Evolutionary conservation across 2,888 invertebrate genomes (phyloP), one percentile per base, ranked within the genome.

Genomic region (Archips crataeganus): DNA sequence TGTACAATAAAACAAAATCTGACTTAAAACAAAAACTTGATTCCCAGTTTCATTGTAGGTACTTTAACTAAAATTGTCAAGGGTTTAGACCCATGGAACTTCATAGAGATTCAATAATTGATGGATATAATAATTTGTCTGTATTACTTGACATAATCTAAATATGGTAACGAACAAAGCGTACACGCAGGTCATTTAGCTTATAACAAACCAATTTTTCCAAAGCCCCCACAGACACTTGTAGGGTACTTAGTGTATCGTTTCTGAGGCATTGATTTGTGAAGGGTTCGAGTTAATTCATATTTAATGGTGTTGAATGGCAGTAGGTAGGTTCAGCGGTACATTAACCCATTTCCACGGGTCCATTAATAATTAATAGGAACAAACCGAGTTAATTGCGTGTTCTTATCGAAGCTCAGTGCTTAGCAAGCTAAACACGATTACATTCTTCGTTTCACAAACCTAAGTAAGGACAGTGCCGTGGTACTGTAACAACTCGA

Each of bases 281-380:
- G 77, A 80, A 77, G 79, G 79, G 79, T 80, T 79, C 76, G 77
- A 80, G 75, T 78, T 81, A 82, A 81, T 88, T 82, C 82, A 87
- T 85, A 85, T 84, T 86, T 85, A 82, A 88, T 85, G 80, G 76
- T 76, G 77, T 80, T 78, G 75, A 78, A 77, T 75, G 75, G 78
- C 76, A 79, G 76, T 79, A 81, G 69, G 57, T 42, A 45, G 23
- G 64, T 47, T 69, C 64, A 69, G 49, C 65, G 60, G 59, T 65
- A 74, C 74, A 74, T 70, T 74, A 74, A 74, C 70, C 74, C 70
- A 74, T 70, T 74, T 74, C 49, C 65, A n/a, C 36, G 34, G 45
- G 60, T 5, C 77, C 78, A 80, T 86, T 70, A 81, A 82, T 84
- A 85, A 84, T 85, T 84, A 76, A 84, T 72, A 61, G 34, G 51